A percentile compares a stretch with the other conserved stretches of the same genome.
Conservation (phyloP, 2,113 vertebrate genomes). For the Chionodraco myersi region DNA sequence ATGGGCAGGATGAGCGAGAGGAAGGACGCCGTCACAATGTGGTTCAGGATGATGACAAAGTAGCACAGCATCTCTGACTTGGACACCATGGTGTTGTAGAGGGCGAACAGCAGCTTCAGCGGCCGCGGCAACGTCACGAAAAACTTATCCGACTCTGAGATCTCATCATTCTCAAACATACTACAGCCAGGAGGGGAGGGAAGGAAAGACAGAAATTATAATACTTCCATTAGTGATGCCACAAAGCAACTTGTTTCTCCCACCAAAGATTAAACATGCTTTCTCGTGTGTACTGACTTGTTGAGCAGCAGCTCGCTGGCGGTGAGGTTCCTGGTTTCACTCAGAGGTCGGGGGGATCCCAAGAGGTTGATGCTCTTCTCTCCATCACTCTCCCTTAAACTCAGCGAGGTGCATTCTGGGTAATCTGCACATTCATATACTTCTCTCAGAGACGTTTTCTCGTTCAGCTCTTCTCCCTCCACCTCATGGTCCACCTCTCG, state of each 20-base stretch:
- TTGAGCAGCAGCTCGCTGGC: constrained; percentile 82
- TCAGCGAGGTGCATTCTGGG: constrained; percentile 45
- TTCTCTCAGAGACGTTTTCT: constrained; percentile 8
- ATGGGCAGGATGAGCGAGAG: constrained; percentile 81
- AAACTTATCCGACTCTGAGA: constrained; percentile 79
- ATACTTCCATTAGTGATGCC: background rate
- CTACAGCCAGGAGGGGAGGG: constrained; percentile 43
- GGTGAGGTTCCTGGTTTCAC: constrained; percentile 73
- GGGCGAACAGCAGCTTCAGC: constrained; percentile 78
- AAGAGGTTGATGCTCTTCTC: constrained; percentile 59
- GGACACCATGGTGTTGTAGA: constrained; percentile 76
- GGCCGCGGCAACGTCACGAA: constrained; percentile 62
- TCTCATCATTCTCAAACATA: constrained; percentile 76
- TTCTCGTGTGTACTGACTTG: constrained; percentile 76
- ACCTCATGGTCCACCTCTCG: background rate
- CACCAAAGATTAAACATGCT: background rate
- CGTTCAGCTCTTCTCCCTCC: constrained; percentile 25
- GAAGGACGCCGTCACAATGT: constrained; percentile 79
- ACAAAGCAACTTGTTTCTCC: background rate
- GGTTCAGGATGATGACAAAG: constrained; percentile 83
- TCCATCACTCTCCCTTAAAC: constrained; percentile 44
- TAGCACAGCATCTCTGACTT: constrained; percentile 84
- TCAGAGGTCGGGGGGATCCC: constrained; percentile 61
- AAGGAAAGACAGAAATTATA: background rate
- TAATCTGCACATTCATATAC: constrained; percentile 22